Conservation (phyloP, 2,113 vertebrate species). For the Spheniscus mendiculus region DNA sequence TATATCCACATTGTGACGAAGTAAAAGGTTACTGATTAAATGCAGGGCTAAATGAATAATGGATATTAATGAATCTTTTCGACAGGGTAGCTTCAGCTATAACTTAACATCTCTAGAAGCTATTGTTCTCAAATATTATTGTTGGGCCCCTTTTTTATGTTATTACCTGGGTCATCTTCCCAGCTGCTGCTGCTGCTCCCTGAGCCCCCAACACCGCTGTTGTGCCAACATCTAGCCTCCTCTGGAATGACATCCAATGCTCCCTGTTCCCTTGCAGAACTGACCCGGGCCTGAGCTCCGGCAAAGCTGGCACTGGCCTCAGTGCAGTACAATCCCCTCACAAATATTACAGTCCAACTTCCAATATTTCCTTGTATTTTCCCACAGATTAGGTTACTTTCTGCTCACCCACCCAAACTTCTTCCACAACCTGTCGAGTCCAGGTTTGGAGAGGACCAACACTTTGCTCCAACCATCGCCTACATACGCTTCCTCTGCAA, state of each 20-base stretch:
- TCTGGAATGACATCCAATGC: neutral
- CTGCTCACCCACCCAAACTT: neutral
- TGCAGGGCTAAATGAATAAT: neutral
- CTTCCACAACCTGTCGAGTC: rapidly evolving
- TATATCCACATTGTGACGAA: neutral
- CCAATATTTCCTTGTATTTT: neutral
- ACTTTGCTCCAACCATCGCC: neutral
- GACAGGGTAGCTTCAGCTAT: neutral
- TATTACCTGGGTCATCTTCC: neutral
- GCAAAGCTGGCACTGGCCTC: neutral
- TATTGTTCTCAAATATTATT: neutral
- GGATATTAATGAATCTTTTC: neutral
- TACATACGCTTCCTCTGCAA: neutral
- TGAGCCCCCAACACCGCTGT: rapidly evolving
- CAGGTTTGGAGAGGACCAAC: neutral
- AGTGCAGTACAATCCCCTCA: too few relatives aligned
- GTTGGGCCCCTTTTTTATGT: neutral
- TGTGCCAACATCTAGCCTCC: neutral
- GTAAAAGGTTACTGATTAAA: neutral
- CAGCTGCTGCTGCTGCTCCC: neutral
- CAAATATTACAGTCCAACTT: rapidly evolving
- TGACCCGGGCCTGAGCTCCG: neutral
- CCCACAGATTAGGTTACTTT: rapidly evolving
- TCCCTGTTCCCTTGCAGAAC: neutral
- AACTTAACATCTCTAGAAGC: neutral